Base-by-base conservation (phyloP, 2,113 vertebrate species). In the Polypterus bichir region DNA sequence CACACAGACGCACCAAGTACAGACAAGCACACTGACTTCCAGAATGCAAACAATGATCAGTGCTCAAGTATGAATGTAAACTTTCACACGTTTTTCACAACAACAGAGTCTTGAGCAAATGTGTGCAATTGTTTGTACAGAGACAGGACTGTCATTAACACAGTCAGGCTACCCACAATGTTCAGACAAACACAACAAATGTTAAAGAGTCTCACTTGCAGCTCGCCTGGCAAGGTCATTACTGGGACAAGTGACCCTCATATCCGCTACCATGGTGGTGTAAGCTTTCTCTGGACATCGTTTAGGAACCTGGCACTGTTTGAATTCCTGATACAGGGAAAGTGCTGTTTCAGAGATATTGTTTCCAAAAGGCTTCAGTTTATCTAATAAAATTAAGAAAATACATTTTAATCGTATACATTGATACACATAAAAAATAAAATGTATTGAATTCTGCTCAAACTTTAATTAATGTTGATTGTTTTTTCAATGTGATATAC, bases 191-290 rank as follows among this genome's bases (percentile, higher is more conserved):
- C 27, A 27, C 27, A 27, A 27, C 27, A 27, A 27, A 27, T 27
- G 27, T 27, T 27, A 27, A 27, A 27, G 27, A 27, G 27, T 27
- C 59, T 9, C 67, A 88, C 87, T 78, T 76, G 84, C 81, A n/a
- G 85, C 87, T 60, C 68, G 78, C 44, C 5, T 4, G 59, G 86
- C 84, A 66, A 80, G 70, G 56, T 81, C 71, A 11, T 81, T 78
- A 57, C 69, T 80, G 46, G 86, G 86, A 60, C 87, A 89, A 27
- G 76, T 83, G 63, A 10, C 69, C 57, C 81, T 74, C 70, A 88
- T 71, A 74, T 89, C 87, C 0, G 87, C 86, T 59, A 73, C 79
- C 85, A 89, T 83, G 55, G 83, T 86, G 71, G 81, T 86, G 70
- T 75, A 88, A 3, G 74, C 61, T 54, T 79, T 68, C 76, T 86